Base-by-base conservation (phyloP, 2,888 invertebrate species). In the Ceraclea dissimilis region DNA sequence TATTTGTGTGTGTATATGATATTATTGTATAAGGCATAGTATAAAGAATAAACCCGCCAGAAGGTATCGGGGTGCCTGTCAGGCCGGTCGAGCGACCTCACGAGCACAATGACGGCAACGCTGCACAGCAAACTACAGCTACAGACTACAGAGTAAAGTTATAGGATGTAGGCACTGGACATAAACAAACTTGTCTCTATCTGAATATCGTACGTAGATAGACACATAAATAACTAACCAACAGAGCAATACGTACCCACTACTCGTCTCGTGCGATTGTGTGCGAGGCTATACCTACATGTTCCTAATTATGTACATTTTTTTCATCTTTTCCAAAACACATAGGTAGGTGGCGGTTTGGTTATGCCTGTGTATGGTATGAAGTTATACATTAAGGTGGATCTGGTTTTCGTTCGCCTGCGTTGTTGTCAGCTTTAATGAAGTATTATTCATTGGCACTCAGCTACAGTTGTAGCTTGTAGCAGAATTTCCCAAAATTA, bases 21-120 rank as follows among this genome's bases (percentile, higher is more conserved):
- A n/a, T 31, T 31, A 31, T 31, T 31, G 11, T 31, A 31, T 31
- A 8, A 11, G 6, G 31, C 11, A 31, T 21, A 31, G 10, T 26
- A 26, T 26, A 26, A 26, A 6, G 26, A 6, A 26, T 26, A 26
- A 26, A 26, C 26, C 26, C 4, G 26, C 26, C 26, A 26, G 26
- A 6, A 26, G 22, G 18, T 18, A 21, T n/a, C 34, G 18, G 50
- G 33, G 33, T 48, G 54, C 50, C 54, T 34, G 43, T 47, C 54
- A 54, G 54, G 49, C 34, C 55, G 34, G 46, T 22, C 31, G 22
- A 33, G 55, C 55, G 55, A 55, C 55, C 55, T 55, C 55, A 55
- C 55, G 44, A 46, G 17, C 16, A 55, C 55, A 49, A 11, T 11
- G 11, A 17, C 18, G 20, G 47, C 47, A 20, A 18, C 47, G 18